phyloP scores from a whole-genome alignment of 2,888 invertebrate genomes.

The Luffia ferchaultella region DNA sequence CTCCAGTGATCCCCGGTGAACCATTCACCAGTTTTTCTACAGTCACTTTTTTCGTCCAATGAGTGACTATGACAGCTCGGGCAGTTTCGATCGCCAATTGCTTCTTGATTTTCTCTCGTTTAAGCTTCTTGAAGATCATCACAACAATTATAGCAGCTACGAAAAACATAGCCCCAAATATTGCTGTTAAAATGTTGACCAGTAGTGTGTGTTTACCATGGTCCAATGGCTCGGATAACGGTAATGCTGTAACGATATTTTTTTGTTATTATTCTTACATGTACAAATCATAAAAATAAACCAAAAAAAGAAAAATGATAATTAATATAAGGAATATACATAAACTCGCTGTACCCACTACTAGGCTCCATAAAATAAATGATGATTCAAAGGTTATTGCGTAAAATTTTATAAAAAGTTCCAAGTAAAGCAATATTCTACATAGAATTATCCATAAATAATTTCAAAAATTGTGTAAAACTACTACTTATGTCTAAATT shows the following conservation, averaged over 20 bases:
- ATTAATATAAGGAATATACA: no score
- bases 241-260: conserved; percentile 32
- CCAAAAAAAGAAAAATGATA: no score
- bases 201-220: conserved; percentile 61
- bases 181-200: conserved; percentile 66
- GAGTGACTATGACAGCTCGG: conserved; percentile 81
- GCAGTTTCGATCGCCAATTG: conserved; percentile 82
- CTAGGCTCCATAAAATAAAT: no score
- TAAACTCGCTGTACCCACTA: no score
- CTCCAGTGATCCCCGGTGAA: conserved; percentile 64
- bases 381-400: no score
- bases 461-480: no score
- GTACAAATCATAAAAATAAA: no score
- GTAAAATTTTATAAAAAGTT: no score
- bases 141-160: conserved; percentile 67
- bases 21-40: conserved; percentile 82
- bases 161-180: conserved; percentile 68
- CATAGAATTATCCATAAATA: no score
- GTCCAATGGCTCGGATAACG: conserved; percentile 37
- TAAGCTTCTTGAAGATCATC: conserved; percentile 74
- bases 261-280: no score
- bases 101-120: conserved; percentile 82
- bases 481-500: no score
- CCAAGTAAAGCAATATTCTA: no score
- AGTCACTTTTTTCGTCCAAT: conserved; percentile 91